A percentile compares a stretch with the other conserved stretches of the same genome.
phyloP scores from a whole-genome alignment of 2,888 invertebrate species.

The Drosophila nr. fundita region DNA sequence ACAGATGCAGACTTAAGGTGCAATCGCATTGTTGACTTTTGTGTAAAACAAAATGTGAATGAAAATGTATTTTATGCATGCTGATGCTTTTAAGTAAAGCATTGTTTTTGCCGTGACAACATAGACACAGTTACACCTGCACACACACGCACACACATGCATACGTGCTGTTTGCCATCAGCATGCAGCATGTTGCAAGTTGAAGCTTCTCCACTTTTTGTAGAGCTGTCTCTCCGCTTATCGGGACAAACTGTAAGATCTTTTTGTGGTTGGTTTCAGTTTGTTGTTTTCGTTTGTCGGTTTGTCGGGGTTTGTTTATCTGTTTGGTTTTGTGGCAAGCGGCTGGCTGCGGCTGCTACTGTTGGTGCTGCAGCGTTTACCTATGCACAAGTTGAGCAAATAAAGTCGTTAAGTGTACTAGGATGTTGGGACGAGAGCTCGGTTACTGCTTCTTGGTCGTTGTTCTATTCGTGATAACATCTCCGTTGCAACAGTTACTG shows the following conservation, averaged over 20 bases:
- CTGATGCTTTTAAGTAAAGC: slow-evolving; percentile 61
- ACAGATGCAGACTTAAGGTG: slow-evolving; percentile 26
- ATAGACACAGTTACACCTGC: slow-evolving; percentile 53
- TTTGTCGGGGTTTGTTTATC: slow-evolving; percentile 48
- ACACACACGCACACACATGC: slow-evolving; percentile 19
- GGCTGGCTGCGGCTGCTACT: slow-evolving; percentile 47
- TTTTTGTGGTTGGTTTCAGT: slow-evolving; percentile 68
- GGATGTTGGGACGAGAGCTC: slow-evolving; percentile 42
- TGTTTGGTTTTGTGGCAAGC: slow-evolving; percentile 38
- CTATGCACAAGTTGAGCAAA: slow-evolving; percentile 75
- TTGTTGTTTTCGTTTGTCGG: slow-evolving; percentile 53
- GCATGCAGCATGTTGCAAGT: slow-evolving; percentile 44
- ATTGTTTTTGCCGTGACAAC: slow-evolving; percentile 74
- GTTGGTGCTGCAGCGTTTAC: slow-evolving; percentile 51
- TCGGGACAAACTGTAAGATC: slow-evolving; percentile 69
- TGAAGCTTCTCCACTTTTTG: slow-evolving; percentile 38
- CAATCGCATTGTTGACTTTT: slow-evolving; percentile 75
- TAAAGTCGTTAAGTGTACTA: slow-evolving; percentile 69
- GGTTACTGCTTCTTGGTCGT: slow-evolving; percentile 38
- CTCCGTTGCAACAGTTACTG: slow-evolving; percentile 54
- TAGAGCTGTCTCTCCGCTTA: slow-evolving; percentile 53
- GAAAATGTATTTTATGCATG: slow-evolving; percentile 78
- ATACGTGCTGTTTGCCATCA: slow-evolving; percentile 65
- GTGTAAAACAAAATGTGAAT: slow-evolving; percentile 77
- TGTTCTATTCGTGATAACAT: slow-evolving; percentile 59